Base-by-base conservation (phyloP, 2,888 invertebrate species). In the Muschampia plurimacula region DNA sequence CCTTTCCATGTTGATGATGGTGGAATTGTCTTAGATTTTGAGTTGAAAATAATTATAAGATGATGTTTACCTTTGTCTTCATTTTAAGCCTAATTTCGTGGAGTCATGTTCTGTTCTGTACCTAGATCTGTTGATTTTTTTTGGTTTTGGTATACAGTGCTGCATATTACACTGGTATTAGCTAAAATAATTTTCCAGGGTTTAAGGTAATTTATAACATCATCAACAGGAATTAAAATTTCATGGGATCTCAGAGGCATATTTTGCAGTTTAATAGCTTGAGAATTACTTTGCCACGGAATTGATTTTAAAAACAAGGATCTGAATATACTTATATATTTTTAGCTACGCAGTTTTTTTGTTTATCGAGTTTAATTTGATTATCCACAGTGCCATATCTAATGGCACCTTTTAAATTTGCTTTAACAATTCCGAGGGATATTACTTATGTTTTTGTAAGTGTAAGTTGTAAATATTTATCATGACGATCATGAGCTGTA, bases 391-490 rank as follows among this genome's bases (percentile, higher is more conserved):
- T 85, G 85, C 83, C 85, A 85, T 84, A 82, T 76, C 74, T 57
- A 66, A 74, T 82, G 82, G 83, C 79, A 80, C 74, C 78, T 32
- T 32, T 59, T 79, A 79, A 75, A 70, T 79, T 72, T 68, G 78
- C 72, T 76, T 79, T 76, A 81, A 82, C 78, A 79, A 80, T 86
- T 86, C 80, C 80, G 84, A 82, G 82, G 83, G 83, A 83, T 85
- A 85, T 81, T 84, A 81, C 79, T 72, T 78, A 77, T 65, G 49
- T 70, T 73, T 69, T 70, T 64, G 57, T 81, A 77, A 75, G 74
- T 60, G 77, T 86, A 83, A 83, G 82, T 75, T 93, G 93, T 93
- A 93, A 87, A 93, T 93, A 93, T 90, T 92, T 90, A 89, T 88
- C 88, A 87, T 84, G 85, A 81, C 73, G 82, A 80, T 84, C 83